Conservation (phyloP, 1,140 invertebrate species). For the Portunus trituberculatus region DNA sequence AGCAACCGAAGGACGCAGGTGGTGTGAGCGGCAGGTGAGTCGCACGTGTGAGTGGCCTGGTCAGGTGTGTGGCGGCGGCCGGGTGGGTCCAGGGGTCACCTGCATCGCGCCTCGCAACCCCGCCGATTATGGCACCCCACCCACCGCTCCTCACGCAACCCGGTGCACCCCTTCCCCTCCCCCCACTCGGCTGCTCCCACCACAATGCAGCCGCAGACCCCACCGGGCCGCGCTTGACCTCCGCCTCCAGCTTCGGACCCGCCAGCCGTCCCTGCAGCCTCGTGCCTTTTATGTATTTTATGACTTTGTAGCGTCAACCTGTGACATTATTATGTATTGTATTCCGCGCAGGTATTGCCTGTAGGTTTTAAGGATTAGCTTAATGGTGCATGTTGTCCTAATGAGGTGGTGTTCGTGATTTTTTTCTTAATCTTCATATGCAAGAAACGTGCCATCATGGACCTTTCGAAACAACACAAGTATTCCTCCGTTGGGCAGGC, state of each 20-base stretch:
- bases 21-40: constrained; percentile 25
- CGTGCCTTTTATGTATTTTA: constrained; percentile 13
- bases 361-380: not conserved
- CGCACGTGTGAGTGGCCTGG: constrained; percentile 57
- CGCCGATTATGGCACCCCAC: constrained; percentile 56
- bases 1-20: not conserved
- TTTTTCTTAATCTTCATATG: too few species aligned
- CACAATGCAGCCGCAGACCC: not conserved
- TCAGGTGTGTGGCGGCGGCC: constrained; percentile 46
- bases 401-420: not conserved
- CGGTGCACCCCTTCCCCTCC: not conserved
- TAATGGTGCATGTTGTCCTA: not conserved
- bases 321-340: not conserved
- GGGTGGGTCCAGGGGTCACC: constrained; percentile 63
- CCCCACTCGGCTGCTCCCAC: not conserved
- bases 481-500: too few species aligned
- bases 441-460: too few species aligned
- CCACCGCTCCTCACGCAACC: constrained; percentile 17
- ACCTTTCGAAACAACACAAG: too few species aligned
- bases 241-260: not conserved
- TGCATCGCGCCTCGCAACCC: constrained; percentile 55
- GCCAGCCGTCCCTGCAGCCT: not conserved
- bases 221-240: not conserved
- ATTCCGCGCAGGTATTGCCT: not conserved
- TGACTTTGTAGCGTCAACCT: not conserved